A percentile compares a stretch with the other conserved stretches of the same genome.
phyloP scores from a whole-genome alignment of 2,797 vertebrate species.

The Silurus lanzhouensis region DNA sequence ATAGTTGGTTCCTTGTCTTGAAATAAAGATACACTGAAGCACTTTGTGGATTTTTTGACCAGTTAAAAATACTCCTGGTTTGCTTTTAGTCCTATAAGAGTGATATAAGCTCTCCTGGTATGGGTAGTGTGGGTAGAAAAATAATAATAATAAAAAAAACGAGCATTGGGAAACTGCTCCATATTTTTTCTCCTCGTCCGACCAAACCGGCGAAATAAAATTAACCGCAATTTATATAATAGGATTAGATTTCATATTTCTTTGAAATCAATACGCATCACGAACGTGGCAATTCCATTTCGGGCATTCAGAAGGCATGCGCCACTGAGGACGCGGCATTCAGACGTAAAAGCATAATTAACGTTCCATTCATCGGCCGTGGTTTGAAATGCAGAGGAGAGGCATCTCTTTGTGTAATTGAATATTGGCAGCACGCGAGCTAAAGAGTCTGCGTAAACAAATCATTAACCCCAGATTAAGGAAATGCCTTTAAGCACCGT shows the following conservation, averaged over 20 bases:
- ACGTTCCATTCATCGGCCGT: conserved; percentile 18
- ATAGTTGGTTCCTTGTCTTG: not conserved
- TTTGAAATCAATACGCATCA: not conserved
- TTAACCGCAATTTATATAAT: not conserved
- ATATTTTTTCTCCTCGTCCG: not conserved
- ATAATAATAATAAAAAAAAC: not conserved
- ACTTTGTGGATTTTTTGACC: not conserved
- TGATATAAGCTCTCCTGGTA: not conserved
- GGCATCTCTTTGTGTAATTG: conserved; percentile 28
- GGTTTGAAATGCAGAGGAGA: conserved; percentile 14
- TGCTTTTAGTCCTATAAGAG: not conserved
- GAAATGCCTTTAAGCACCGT: conserved; percentile 41
- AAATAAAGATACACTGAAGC: not conserved
- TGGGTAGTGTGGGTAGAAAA: not conserved
- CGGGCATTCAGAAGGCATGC: conserved; percentile 14
- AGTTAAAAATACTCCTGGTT: not conserved
- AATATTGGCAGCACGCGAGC: conserved; percentile 1
- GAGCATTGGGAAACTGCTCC: not conserved
- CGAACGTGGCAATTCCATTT: conserved; percentile 12
- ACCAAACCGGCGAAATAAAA: not conserved
- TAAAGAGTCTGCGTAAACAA: not conserved
- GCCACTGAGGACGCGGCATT: conserved; percentile 1
- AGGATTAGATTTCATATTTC: conserved; percentile 20
- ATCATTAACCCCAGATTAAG: conserved; percentile 50
- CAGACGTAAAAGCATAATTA: conserved; percentile 3